Evolutionary conservation across 2,888 invertebrate species (phyloP).

Genomic region (Lomographa bimaculata): DNA sequence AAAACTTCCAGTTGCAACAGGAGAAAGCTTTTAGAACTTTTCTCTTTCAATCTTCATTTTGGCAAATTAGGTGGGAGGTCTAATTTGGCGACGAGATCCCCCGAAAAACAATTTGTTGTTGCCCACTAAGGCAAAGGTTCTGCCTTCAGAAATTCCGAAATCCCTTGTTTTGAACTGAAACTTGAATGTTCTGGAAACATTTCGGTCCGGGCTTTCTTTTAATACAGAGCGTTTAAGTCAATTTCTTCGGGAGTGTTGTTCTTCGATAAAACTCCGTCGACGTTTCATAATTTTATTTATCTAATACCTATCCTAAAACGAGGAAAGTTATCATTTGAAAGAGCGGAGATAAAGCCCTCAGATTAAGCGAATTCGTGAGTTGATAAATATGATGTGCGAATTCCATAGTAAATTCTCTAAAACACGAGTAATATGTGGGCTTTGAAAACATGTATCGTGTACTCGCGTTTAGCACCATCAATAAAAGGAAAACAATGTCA

Average conservation of each 20-base stretch:
- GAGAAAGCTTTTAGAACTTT: conserved; percentile 56
- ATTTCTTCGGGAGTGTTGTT: conserved; percentile 7
- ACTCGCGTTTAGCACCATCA: conserved; percentile 35
- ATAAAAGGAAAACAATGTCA: conserved; percentile 48
- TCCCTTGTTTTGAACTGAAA: conserved; percentile 11
- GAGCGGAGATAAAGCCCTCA: no score
- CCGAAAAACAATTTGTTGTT: conserved; percentile 32
- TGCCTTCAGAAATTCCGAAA: conserved; percentile 11
- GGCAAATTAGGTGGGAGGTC: conserved; percentile 39
- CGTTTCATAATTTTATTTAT: conserved; percentile 7
- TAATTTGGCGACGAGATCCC: conserved; percentile 39
- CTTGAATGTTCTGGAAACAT: conserved; percentile 13
- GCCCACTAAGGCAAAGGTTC: conserved; percentile 5
- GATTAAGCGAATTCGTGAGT: no score
- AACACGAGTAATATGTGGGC: conserved; percentile 3
- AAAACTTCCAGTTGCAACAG: conserved; percentile 38
- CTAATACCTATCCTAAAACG: neutral
- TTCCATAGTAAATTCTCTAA: conserved; percentile 6
- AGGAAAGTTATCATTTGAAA: conserved; percentile 14
- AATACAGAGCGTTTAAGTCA: conserved; percentile 13
- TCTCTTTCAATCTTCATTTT: conserved; percentile 46
- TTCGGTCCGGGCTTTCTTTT: conserved; percentile 12
- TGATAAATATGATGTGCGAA: conserved; percentile 9
- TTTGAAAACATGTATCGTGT: conserved; percentile 28
- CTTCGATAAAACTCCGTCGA: conserved; percentile 7